Evolutionary conservation across 2,113 vertebrate genomes (phyloP), one percentile per base, ranked within the genome.

Genomic region (Dasyurus viverrinus): DNA sequence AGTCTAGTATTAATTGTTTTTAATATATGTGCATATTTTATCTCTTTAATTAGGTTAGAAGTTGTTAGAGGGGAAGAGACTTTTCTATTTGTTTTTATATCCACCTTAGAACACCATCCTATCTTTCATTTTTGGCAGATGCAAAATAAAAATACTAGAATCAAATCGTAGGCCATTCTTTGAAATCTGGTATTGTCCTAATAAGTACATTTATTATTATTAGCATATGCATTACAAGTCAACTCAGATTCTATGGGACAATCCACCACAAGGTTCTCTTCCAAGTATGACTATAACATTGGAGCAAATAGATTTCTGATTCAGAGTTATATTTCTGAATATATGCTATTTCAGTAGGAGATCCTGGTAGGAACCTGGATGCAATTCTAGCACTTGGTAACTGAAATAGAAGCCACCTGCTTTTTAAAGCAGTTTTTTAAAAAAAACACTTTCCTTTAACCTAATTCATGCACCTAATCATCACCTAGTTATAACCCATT

Each of bases 391-490:
- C 0, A 0, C 90, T 95, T 93, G 95, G 96, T 96, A 97, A 95
- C 97, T 94, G 96, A 97, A 97, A 97, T 90, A 92, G 25, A 91
- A 92, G 53, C 95, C 91, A 91, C 96, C 96, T 91, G 60, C 0
- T 0, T 53, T 16, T 48, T 90, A 23, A 94, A 98, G 96, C 30
- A 92, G 97, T 93, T 92, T 0, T 93, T 92, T 0, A 30, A 57
- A 97, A 98, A 11, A 60, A 96, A 90, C 95, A 93, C 92, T 96
- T 97, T 96, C 96, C 97, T 96, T 97, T 96, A 97, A 97, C 97
- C 93, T 91, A 97, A 98, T 96, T 93, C 94, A 91, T 94, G 95
- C 97, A 95, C 97, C 95, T 97, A 98, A 96, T 90, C 97, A 97
- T 95, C 92, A 54, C 46, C 93, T 30, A 90, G 68, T 89, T 54